phyloP scores from a whole-genome alignment of 1,140 invertebrate species.

The Platyura marginata region DNA sequence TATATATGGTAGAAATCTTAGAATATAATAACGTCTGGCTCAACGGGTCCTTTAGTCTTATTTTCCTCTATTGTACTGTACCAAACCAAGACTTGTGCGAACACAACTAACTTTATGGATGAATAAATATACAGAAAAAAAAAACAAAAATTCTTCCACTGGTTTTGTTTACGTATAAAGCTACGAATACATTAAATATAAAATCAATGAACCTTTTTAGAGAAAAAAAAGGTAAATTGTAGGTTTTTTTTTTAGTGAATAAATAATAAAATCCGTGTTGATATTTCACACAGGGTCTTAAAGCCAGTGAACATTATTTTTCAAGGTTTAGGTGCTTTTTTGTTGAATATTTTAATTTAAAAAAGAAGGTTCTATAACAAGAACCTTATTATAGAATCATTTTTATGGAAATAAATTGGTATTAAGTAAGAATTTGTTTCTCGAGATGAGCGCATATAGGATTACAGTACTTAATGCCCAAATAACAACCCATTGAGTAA shows the following conservation, averaged over 20 bases:
- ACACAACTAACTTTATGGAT: neutral
- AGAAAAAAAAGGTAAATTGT: neutral
- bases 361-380: too few relatives aligned
- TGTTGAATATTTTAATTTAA: too few relatives aligned
- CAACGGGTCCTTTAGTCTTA: constrained; percentile 1
- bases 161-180: neutral
- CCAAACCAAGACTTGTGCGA: neutral
- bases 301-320: constrained; percentile 7
- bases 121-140: neutral
- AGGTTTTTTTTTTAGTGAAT: neutral
- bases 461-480: too few relatives aligned
- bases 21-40: constrained; percentile 1
- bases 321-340: constrained; percentile 14
- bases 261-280: neutral
- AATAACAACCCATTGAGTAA: too few relatives aligned
- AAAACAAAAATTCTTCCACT: neutral
- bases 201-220: neutral
- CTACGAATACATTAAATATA: neutral
- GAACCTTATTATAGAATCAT: too few relatives aligned
- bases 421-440: too few relatives aligned
- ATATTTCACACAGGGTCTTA: neutral
- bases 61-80: neutral
- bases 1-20: neutral
- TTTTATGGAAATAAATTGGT: too few relatives aligned
- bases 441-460: too few relatives aligned